Evolutionary conservation across 2,888 invertebrate genomes (phyloP).

Genomic region (Ceraclea dissimilis): DNA sequence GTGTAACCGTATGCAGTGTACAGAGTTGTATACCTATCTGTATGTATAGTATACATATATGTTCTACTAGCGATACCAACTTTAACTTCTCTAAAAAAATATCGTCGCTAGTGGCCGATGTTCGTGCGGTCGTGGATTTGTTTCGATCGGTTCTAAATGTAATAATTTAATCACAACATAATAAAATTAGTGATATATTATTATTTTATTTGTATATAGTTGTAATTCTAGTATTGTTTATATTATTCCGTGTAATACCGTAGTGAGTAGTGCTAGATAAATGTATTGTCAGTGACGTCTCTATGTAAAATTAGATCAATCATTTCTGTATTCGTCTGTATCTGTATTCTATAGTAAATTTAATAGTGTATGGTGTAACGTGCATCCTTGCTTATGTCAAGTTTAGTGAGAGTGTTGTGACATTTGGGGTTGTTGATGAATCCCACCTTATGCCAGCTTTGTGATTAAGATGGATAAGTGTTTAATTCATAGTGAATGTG

Average conservation of each 20-base stretch:
- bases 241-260: constrained; percentile 16
- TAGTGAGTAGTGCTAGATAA: constrained; percentile 10
- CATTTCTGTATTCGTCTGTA: constrained; percentile 8
- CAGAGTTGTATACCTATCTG: not conserved
- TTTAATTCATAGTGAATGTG: constrained; percentile 15
- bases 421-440: constrained; percentile 16
- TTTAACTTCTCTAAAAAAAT: not conserved
- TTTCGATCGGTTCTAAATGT: constrained; percentile 19
- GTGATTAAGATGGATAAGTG: constrained; percentile 20
- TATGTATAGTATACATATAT: not conserved
- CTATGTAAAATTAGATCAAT: constrained; percentile 22
- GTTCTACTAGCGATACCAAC: not conserved
- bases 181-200: constrained; percentile 16
- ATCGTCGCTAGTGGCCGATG: not conserved
- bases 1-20: constrained; percentile 11
- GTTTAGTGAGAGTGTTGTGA: constrained; percentile 19
- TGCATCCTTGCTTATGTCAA: constrained; percentile 14
- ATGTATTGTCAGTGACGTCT: constrained; percentile 23
- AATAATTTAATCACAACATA: constrained; percentile 13
- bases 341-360: too few relatives aligned
- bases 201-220: constrained; percentile 12
- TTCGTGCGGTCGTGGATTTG: constrained; percentile 12
- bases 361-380: not conserved
- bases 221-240: constrained; percentile 16
- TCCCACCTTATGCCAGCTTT: constrained; percentile 17